Percentiles rank a stretch among this genome's conserved stretches.
phyloP scores from a whole-genome alignment of 2,888 invertebrate genomes.

The Pammene aurita region DNA sequence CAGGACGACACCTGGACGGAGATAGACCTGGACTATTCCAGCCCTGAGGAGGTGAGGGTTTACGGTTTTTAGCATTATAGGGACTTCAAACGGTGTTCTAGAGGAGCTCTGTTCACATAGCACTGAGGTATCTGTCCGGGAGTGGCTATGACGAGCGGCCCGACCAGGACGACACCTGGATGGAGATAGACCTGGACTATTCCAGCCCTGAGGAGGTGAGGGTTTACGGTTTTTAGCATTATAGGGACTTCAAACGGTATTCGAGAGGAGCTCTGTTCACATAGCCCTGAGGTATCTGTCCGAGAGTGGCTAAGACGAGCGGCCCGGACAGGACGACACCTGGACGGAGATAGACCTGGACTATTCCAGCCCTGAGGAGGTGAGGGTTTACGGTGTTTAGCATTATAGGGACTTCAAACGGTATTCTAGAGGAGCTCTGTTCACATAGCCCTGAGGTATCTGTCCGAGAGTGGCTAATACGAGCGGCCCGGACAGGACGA shows the following conservation, averaged over 20 bases:
- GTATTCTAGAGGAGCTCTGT: conserved; percentile 67
- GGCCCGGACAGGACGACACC: conserved; percentile 74
- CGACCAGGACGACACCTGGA: conserved; percentile 84
- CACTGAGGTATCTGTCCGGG: conserved; percentile 68
- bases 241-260: conserved; percentile 68
- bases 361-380: conserved; percentile 86
- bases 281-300: conserved; percentile 67
- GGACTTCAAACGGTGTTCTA: conserved; percentile 65
- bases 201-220: conserved; percentile 85
- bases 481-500: conserved; percentile 65
- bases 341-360: conserved; percentile 90
- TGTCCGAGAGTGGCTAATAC: conserved; percentile 72
- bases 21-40: conserved; percentile 87
- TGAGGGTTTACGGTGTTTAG: conserved; percentile 46
- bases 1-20: conserved; percentile 87
- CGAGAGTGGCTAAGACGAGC: conserved; percentile 70
- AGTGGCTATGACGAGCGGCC: conserved; percentile 66
- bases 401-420: conserved; percentile 67
- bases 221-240: no score
- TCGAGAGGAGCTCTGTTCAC: conserved; percentile 66
- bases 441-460: conserved; percentile 66
- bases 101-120: conserved; percentile 68
- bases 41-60: conserved; percentile 82
- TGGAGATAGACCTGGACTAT: conserved; percentile 88
- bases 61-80: no score